phyloP scores from a whole-genome alignment of 1,140 invertebrate genomes.

The Halesus radiatus region DNA sequence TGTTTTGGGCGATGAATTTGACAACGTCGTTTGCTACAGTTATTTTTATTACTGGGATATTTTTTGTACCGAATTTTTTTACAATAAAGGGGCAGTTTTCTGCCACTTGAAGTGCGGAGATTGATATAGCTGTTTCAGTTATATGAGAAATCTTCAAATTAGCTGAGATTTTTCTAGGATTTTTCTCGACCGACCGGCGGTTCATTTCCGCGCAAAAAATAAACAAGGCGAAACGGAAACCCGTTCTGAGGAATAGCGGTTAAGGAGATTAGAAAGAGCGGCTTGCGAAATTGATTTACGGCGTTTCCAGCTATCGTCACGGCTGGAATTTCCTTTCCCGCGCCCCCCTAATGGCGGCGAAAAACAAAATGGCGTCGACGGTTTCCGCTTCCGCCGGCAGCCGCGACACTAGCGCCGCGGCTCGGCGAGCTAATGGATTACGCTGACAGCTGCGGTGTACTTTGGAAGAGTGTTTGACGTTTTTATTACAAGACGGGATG shows the following conservation, averaged over 20 bases:
- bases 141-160: too few species aligned
- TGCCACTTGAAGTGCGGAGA: too few species aligned
- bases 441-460: constrained; percentile 42
- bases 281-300: constrained; percentile 35
- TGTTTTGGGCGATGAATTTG: too few species aligned
- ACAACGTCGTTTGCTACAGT: too few species aligned
- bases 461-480: constrained; percentile 15
- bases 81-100: too few species aligned
- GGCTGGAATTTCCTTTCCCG: constrained; percentile 24
- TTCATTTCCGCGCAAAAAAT: constrained; percentile 20
- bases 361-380: constrained; percentile 46
- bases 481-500: constrained; percentile 25
- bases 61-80: too few species aligned
- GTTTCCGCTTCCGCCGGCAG: constrained; percentile 42
- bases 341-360: constrained; percentile 17
- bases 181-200: too few species aligned
- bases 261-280: constrained; percentile 31
- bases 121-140: too few species aligned
- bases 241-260: constrained; percentile 10
- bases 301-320: not conserved
- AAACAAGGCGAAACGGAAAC: constrained; percentile 20
- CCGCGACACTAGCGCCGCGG: constrained; percentile 38
- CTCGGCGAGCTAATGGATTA: constrained; percentile 54
- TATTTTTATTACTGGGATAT: too few species aligned
- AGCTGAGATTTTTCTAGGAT: too few species aligned